phyloP scores from a whole-genome alignment of 2,888 invertebrate species.

The Brachyopa scutellaris region DNA sequence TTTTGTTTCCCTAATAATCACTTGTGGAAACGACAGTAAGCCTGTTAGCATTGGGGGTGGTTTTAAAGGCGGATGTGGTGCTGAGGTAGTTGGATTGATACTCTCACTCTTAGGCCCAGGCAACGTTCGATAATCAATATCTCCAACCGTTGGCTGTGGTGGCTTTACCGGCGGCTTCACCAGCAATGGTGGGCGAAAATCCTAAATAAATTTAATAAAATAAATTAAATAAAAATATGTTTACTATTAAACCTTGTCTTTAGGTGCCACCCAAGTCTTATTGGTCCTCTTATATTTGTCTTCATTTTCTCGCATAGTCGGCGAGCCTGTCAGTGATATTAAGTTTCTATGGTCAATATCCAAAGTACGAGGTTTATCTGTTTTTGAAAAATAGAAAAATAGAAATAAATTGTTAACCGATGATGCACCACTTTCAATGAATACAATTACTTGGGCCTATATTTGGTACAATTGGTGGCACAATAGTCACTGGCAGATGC shows the following conservation, averaged over 20 bases:
- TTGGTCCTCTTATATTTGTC: conserved; percentile 67
- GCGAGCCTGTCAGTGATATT: conserved; percentile 91
- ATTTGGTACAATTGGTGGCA: conserved; percentile 70
- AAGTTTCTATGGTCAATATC: conserved; percentile 93
- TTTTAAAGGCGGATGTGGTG: conserved; percentile 71
- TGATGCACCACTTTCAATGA: background rate
- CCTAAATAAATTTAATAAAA: conserved; percentile 69
- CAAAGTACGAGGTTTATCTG: conserved; percentile 81
- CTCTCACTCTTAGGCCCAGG: conserved; percentile 51
- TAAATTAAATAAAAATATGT: conserved; percentile 8
- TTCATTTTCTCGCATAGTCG: conserved; percentile 77
- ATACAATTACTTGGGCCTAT: conserved; percentile 39
- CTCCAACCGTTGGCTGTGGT: conserved; percentile 66
- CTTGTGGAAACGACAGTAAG: conserved; percentile 49
- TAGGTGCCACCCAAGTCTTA: conserved; percentile 74
- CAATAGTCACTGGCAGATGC: conserved; percentile 82
- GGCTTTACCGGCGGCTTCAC: conserved; percentile 28
- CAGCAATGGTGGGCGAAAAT: conserved; percentile 74
- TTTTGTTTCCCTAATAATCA: background rate
- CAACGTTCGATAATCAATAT: conserved; percentile 79
- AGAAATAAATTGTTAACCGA: background rate
- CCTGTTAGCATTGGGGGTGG: conserved; percentile 69
- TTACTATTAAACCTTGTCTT: conserved; percentile 71
- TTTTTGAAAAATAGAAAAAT: background rate
- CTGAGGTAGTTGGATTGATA: conserved; percentile 38